Base-by-base conservation (phyloP, 2,113 vertebrate genomes). In the Antechinus flavipes region DNA sequence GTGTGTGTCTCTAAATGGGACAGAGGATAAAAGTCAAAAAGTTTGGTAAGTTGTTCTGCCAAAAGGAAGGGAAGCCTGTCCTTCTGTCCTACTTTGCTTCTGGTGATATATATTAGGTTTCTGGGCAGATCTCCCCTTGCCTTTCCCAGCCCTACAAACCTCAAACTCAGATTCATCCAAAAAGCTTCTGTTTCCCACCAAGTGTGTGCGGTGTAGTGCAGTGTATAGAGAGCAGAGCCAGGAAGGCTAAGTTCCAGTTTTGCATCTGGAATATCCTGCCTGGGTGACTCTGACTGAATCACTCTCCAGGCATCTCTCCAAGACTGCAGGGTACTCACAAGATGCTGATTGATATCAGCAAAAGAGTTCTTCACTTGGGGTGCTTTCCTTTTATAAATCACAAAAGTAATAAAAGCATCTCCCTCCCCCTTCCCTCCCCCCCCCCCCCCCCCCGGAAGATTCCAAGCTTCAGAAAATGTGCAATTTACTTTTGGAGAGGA, bases 391-490 rank as follows among this genome's bases (percentile, higher is more conserved):
- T 42, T 84, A 42, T 84, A 84, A 84, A 84, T 84, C 68, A 84
- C 19, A 84, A 22, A 19, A 7, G n/a, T 84, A 42, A 42, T 42
- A 8, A 42, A 42, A 42, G n/a, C n/a, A 84, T 42, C 42, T 42
- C 1, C 3, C 3, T 10, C 1, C 58, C 27, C 27, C 26, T 26
- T 9, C 30, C n/a, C 61, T 7, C 4, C 1, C 3, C 3, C 10
- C 6, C 58, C 27, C 27, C 26, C 26, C 27, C 14, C n/a, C 61
- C 19, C 4, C 16, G 2, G 35, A n/a, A 42, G 68, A 84, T 84
- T 42, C 68, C 6, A n/a, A 7, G 5, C 35, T 76, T 76, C 16
- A 84, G 27, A 7, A 84, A 42, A n/a, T 84, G 42, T 76, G 22
- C 35, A 42, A 22, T 42, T 84, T 84, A 2, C 35, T 7, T 9